Percentiles rank a stretch among this genome's conserved stretches.
These are phyloP conservation scores for Lycia hirtaria DNA, from an alignment of 2,888 invertebrate species.

Conservation along the genomic window DNA sequence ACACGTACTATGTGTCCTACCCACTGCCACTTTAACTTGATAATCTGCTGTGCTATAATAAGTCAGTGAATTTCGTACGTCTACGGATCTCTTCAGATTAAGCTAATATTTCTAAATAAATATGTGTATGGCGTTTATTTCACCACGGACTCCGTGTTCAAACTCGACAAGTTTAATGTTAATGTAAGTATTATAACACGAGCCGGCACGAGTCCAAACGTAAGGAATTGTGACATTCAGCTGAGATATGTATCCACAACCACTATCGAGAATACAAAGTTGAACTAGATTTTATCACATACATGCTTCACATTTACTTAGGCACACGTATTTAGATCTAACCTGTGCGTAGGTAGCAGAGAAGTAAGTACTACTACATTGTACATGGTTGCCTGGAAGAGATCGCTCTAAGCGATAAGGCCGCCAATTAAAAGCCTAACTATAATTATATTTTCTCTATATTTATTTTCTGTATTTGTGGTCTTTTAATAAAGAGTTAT, in stretches of 20 bases:
- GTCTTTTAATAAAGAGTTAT: no score
- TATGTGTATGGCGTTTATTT: background rate
- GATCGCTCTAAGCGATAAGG: no score
- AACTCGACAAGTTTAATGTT: background rate
- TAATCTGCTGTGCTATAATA: no score
- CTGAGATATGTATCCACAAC: conserved; percentile 20
- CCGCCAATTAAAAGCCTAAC: no score
- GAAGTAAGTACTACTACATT: no score
- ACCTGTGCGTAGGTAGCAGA: background rate
- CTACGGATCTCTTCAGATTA: no score
- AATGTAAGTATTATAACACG: conserved; percentile 13
- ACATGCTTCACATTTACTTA: background rate
- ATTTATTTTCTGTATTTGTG: no score
- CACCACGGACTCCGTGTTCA: background rate
- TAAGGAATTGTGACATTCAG: conserved; percentile 25
- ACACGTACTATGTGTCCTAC: no score
- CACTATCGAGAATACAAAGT: conserved; percentile 15
- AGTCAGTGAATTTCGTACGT: no score
- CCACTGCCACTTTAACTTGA: no score
- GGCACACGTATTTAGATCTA: background rate
- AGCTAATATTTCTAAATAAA: background rate
- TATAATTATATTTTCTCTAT: no score
- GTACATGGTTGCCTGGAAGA: no score
- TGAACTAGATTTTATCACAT: conserved; percentile 6
- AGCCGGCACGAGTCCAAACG: conserved; percentile 13